Percentiles rank a stretch among this genome's conserved stretches.
phyloP scores from a whole-genome alignment of 2,888 invertebrate genomes.

The Spodoptera littoralis region DNA sequence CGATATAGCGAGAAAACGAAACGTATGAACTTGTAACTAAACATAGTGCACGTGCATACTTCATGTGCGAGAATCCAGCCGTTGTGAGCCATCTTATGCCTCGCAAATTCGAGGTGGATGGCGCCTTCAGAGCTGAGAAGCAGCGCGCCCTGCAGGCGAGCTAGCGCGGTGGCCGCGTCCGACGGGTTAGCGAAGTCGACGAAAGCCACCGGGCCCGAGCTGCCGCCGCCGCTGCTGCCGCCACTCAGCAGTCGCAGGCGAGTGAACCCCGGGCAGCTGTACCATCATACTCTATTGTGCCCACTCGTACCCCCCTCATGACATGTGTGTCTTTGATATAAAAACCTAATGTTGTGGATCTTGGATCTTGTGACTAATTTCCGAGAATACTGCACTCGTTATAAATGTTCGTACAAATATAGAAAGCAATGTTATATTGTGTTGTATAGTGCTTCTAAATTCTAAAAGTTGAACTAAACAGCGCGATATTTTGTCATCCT shows the following conservation, averaged over 20 bases:
- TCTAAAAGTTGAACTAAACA: constrained; percentile 38
- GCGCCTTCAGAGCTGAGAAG: constrained; percentile 98
- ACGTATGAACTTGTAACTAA: constrained; percentile 45
- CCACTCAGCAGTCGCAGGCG: constrained; percentile 98
- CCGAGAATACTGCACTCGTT: constrained; percentile 43
- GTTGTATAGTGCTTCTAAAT: constrained; percentile 33
- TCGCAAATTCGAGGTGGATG: constrained; percentile 99
- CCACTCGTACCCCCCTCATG: constrained; percentile 78
- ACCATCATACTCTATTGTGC: constrained; percentile 86
- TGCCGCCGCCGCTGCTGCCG: constrained; percentile 90
- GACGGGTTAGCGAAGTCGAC: constrained; percentile 98
- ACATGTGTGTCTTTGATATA: constrained; percentile 51
- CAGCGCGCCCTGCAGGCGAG: constrained; percentile 98
- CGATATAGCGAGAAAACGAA: constrained; percentile 30
- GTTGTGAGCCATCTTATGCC: constrained; percentile 98
- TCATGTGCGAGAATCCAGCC: constrained; percentile 89
- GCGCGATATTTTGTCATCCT: constrained; percentile 40
- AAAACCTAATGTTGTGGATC: constrained; percentile 41
- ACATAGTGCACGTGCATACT: constrained; percentile 85
- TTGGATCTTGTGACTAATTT: constrained; percentile 44
- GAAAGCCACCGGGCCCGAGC: constrained; percentile 96
- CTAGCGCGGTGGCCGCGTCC: constrained; percentile 97
- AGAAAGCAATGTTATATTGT: constrained; percentile 39
- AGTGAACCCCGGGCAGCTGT: constrained; percentile 99
- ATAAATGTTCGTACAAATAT: constrained; percentile 29